A percentile compares a stretch with the other conserved stretches of the same genome.
These are phyloP conservation scores for Cyclura pinguis DNA, from an alignment of 2,797 vertebrate species.

Conservation along the genomic window DNA sequence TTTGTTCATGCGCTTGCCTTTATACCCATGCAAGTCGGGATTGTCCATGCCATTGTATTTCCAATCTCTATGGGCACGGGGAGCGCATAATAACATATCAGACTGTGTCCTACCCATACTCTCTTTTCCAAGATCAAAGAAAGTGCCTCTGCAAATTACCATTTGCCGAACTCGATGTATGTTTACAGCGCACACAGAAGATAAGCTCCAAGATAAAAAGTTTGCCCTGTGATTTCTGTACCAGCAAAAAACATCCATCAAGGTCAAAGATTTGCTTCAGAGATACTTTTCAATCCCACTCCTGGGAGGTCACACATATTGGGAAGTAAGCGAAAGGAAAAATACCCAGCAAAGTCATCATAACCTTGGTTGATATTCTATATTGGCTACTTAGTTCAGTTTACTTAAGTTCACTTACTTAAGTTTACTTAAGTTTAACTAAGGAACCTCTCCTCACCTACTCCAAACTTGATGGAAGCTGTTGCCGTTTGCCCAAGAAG, in stretches of 20 bases:
- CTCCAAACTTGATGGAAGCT: no score
- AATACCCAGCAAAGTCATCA: not conserved
- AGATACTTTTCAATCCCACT: not conserved
- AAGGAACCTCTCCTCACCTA: no score
- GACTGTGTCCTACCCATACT: not conserved
- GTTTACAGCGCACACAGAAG: not conserved
- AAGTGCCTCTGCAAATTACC: not conserved
- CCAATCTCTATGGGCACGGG: no score
- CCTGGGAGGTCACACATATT: not conserved
- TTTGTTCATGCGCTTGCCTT: no score
- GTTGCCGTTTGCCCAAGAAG: no score
- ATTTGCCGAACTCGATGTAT: not conserved
- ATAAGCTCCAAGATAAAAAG: not conserved
- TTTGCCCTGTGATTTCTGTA: not conserved
- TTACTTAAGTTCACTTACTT: no score
- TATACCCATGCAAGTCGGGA: no score
- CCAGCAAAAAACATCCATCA: not conserved
- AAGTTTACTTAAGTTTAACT: no score
- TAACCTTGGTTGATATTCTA: not conserved
- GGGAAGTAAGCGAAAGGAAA: not conserved
- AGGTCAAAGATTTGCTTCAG: not conserved
- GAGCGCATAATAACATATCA: no score
- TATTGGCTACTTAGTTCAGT: no score
- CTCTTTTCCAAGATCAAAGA: not conserved
- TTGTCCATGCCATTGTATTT: no score